These are phyloP conservation scores for Champsocephalus gunnari DNA, from an alignment of 2,797 vertebrate genomes.

Conservation along the genomic window DNA sequence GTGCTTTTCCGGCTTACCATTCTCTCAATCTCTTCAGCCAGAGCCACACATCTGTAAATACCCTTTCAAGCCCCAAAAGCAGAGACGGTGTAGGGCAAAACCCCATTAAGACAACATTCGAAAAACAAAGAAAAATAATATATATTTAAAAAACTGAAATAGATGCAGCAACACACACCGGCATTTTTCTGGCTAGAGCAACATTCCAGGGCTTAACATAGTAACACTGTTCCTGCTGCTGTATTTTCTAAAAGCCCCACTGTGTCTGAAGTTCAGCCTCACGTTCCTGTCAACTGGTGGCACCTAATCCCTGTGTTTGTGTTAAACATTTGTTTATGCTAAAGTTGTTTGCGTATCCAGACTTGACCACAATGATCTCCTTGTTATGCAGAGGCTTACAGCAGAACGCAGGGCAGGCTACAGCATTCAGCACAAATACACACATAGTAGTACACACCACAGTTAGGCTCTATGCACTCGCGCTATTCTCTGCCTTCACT, in stretches of 20 bases:
- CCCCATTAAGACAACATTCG: too few relatives aligned
- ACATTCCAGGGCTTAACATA: background rate
- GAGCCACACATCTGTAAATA: too few relatives aligned
- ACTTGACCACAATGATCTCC: slow-evolving; percentile 40
- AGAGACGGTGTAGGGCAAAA: background rate
- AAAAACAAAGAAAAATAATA: too few relatives aligned
- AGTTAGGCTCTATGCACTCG: slow-evolving; percentile 18
- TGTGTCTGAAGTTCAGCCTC: background rate
- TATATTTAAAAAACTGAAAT: too few relatives aligned
- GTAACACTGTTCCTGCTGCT: background rate
- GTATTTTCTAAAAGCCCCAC: background rate
- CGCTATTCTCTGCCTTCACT: slow-evolving; percentile 14
- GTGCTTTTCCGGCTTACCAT: slow-evolving; percentile 33
- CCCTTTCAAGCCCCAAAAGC: background rate
- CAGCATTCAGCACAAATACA: slow-evolving; percentile 2
- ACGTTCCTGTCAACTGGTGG: background rate
- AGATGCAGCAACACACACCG: too few relatives aligned
- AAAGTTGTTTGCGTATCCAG: background rate
- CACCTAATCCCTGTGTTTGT: background rate
- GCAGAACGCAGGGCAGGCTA: slow-evolving; percentile 28
- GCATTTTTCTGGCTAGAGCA: too few relatives aligned
- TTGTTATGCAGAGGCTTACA: slow-evolving; percentile 33
- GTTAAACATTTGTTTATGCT: slow-evolving; percentile 32
- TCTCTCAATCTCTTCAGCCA: slow-evolving; percentile 4
- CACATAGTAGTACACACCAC: slow-evolving; percentile 7